Conservation (phyloP, 2,888 invertebrate species). For the Drosophila pegasa region DNA sequence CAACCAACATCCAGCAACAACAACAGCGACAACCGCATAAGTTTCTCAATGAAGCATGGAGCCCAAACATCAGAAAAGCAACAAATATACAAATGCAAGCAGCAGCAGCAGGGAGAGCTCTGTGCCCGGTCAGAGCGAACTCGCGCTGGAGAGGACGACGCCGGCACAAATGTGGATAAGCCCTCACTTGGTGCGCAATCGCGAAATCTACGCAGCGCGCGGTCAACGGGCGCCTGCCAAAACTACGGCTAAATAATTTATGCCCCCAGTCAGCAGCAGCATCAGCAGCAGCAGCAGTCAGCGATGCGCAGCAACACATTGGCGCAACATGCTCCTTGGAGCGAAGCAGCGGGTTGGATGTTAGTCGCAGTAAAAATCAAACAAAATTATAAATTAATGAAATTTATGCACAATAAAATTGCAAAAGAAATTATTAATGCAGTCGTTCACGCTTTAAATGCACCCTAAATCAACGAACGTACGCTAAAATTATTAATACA, state of each 20-base stretch:
- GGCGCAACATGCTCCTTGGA: constrained; percentile 69
- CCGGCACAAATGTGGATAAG: constrained; percentile 65
- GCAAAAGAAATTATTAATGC: constrained; percentile 85
- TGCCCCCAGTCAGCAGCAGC: constrained; percentile 69
- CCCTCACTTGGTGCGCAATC: constrained; percentile 80
- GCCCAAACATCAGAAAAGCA: constrained; percentile 53
- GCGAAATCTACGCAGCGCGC: constrained; percentile 77
- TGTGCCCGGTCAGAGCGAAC: constrained; percentile 23
- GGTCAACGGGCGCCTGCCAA: constrained; percentile 79
- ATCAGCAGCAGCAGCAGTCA: constrained; percentile 45
- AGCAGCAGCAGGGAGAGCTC: constrained; percentile 29
- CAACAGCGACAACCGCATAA: constrained; percentile 64
- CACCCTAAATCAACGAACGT: constrained; percentile 84
- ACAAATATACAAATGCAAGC: constrained; percentile 40
- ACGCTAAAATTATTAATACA: constrained; percentile 70
- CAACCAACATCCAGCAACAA: constrained; percentile 29
- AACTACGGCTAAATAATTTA: constrained; percentile 84
- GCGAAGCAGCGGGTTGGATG: constrained; percentile 70
- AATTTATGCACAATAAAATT: constrained; percentile 86
- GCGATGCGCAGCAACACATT: constrained; percentile 68
- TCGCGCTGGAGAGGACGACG: constrained; percentile 28
- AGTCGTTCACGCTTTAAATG: constrained; percentile 85
- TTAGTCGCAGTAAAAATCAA: constrained; percentile 80
- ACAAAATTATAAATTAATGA: constrained; percentile 85
- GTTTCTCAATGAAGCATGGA: constrained; percentile 80